phyloP scores from a whole-genome alignment of 1,140 invertebrate species.

The Octopus bimaculoides region DNA sequence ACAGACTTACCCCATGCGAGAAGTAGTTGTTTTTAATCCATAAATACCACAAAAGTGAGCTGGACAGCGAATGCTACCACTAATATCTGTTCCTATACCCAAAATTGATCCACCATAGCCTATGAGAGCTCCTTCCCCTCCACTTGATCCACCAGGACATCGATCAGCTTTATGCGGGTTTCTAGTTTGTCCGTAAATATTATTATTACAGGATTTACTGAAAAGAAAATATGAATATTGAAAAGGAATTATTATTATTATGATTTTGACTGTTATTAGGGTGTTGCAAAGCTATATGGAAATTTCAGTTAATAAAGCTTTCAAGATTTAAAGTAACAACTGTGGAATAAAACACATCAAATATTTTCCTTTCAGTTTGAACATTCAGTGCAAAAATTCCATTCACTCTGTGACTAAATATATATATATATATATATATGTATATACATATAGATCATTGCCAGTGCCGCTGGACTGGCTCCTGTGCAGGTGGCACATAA shows the following conservation, averaged over 20 bases:
- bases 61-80: constrained; percentile 56
- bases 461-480: no score
- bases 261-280: no score
- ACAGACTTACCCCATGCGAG: constrained; percentile 49
- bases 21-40: constrained; percentile 54
- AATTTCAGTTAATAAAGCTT: no score
- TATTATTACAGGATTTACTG: constrained; percentile 56
- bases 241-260: not conserved
- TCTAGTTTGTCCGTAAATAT: constrained; percentile 57
- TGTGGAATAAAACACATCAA: no score
- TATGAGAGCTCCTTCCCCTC: constrained; percentile 53
- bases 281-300: no score
- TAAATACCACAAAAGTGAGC: constrained; percentile 53
- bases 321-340: no score
- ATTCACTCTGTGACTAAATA: no score
- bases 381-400: no score
- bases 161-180: constrained; percentile 52
- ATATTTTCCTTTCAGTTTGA: no score
- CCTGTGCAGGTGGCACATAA: no score
- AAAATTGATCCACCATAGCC: constrained; percentile 50
- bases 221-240: not conserved
- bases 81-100: constrained; percentile 55
- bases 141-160: constrained; percentile 54
- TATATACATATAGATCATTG: no score
- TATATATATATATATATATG: no score